Percentiles rank a stretch among this genome's conserved stretches.
These are phyloP conservation scores for Smithornis capensis DNA, from an alignment of 2,113 vertebrate species.

Conservation along the genomic window DNA sequence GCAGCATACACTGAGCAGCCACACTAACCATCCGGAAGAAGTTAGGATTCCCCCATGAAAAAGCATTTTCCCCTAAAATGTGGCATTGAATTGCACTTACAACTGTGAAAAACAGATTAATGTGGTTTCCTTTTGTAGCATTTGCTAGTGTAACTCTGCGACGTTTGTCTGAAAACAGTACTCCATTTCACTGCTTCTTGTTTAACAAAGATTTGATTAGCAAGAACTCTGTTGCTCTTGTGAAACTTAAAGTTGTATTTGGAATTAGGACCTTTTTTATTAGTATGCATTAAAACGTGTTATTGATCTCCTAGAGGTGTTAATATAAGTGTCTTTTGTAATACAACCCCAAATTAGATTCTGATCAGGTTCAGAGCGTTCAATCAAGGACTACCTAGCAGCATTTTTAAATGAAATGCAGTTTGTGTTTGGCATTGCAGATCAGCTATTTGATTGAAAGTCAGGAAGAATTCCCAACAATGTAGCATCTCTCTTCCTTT, in stretches of 20 bases:
- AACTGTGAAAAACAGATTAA: conserved; percentile 39
- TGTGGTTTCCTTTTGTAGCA: conserved; percentile 8
- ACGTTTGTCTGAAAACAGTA: conserved; percentile 34
- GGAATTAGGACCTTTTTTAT: conserved; percentile 49
- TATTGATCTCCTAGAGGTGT: conserved; percentile 42
- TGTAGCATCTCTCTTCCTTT: conserved; percentile 23
- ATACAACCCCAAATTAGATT: conserved; percentile 59
- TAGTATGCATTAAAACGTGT: conserved; percentile 63
- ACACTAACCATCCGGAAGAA: not conserved
- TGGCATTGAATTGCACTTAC: conserved; percentile 7
- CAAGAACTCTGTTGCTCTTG: conserved; percentile 15
- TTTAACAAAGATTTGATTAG: conserved; percentile 50
- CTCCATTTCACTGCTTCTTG: conserved; percentile 11
- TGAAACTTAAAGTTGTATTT: conserved; percentile 34
- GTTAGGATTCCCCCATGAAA: not conserved
- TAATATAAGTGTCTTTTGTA: conserved; percentile 44
- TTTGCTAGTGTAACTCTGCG: conserved; percentile 21
- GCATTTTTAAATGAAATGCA: conserved; percentile 64
- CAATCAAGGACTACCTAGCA: conserved; percentile 56
- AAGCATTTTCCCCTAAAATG: not conserved
- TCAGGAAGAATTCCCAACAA: conserved; percentile 52
- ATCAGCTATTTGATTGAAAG: conserved; percentile 64
- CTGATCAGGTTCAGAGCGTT: conserved; percentile 60
- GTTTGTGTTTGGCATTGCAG: conserved; percentile 63
- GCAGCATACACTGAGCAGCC: not conserved